Evolutionary conservation across 2,888 invertebrate species (phyloP).

Genomic region (Toxonevra muliebris): DNA sequence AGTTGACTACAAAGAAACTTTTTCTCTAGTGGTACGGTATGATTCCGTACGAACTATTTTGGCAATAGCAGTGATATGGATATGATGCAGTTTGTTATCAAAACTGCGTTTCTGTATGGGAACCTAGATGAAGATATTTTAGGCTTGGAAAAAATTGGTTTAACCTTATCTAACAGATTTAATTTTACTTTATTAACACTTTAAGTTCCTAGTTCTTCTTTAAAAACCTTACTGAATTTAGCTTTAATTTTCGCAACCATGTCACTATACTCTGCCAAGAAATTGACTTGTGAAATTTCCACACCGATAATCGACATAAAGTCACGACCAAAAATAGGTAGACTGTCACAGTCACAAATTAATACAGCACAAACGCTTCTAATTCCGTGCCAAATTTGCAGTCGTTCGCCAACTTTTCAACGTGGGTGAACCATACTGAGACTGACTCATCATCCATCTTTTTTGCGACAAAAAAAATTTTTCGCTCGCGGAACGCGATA

Average conservation of each 20-base stretch:
- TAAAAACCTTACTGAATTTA: too few relatives aligned
- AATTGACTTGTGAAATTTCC: too few relatives aligned
- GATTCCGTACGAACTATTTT: not conserved
- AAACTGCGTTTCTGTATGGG: slow-evolving; percentile 3
- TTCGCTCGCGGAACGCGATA: slow-evolving; percentile 29
- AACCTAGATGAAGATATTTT: not conserved
- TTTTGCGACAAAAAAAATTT: slow-evolving; percentile 26
- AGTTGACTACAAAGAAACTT: not conserved
- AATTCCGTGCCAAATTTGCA: slow-evolving; percentile 9
- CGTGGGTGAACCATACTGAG: not conserved
- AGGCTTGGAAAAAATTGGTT: too few relatives aligned
- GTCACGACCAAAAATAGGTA: slow-evolving; percentile 22
- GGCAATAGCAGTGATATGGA: not conserved
- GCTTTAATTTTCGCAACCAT: too few relatives aligned
- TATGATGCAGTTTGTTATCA: not conserved
- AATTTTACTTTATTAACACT: too few relatives aligned
- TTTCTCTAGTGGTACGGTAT: too few relatives aligned
- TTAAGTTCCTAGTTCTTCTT: too few relatives aligned
- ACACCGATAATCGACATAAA: slow-evolving; percentile 13
- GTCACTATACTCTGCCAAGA: too few relatives aligned
- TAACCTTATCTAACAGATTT: too few relatives aligned
- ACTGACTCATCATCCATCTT: slow-evolving; percentile 15
- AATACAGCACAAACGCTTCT: slow-evolving; percentile 15
- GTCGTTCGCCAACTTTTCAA: slow-evolving; percentile 23
- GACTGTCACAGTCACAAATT: slow-evolving; percentile 21